These are phyloP conservation scores for Colius striatus DNA, from an alignment of 2,113 vertebrate species.

Conservation along the genomic window DNA sequence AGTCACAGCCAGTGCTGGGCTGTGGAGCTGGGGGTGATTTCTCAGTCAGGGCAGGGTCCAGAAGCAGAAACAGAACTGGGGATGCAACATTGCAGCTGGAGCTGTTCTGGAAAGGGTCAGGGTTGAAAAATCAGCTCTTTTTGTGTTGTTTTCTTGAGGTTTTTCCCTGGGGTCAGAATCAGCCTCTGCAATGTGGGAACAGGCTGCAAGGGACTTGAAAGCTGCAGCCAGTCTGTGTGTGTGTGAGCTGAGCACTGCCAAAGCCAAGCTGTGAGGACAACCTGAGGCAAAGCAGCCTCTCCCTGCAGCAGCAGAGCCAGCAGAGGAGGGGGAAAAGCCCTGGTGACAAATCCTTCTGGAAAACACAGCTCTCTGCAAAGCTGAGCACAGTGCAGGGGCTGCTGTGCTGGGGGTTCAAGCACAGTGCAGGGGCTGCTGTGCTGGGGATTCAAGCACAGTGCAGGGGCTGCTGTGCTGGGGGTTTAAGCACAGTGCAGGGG, in stretches of 20 bases:
- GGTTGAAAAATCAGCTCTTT: neutral
- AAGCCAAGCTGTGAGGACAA: neutral
- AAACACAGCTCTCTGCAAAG: neutral
- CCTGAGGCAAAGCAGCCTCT: neutral
- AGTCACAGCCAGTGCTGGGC: fast-evolving
- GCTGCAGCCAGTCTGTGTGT: neutral
- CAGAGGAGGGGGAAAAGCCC: neutral
- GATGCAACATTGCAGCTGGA: neutral
- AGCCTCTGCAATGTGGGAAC: neutral
- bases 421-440: fast-evolving
- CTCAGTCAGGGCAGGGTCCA: neutral
- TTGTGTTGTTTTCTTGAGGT: too few relatives aligned
- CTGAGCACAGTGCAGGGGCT: neutral
- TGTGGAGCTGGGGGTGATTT: neutral
- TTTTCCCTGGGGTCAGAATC: neutral
- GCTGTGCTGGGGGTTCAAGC: fast-evolving
- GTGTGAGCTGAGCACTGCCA: neutral
- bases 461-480: neutral
- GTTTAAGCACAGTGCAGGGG: too few relatives aligned
- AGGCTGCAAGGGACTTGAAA: neutral
- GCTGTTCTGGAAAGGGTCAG: neutral
- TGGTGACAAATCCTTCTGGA: neutral
- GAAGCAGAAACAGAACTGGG: neutral
- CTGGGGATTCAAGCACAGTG: fast-evolving
- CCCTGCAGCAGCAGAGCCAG: neutral